Base-by-base conservation (phyloP, 2,888 invertebrate genomes). In the Eugnorisma glareosa region DNA sequence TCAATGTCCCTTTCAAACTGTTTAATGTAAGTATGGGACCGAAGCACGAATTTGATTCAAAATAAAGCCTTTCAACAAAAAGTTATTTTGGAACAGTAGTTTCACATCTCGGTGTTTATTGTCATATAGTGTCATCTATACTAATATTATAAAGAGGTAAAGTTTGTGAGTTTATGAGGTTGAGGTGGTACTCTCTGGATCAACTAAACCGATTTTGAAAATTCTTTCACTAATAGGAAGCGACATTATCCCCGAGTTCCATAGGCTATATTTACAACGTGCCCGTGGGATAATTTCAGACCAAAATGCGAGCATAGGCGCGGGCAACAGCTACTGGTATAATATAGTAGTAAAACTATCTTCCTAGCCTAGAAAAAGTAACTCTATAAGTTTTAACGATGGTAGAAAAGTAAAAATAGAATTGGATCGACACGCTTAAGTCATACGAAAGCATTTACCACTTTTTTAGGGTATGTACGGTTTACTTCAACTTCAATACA, bases 31-130 rank as follows among this genome's bases (percentile, higher is more conserved):
- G 11, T n/a, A n/a, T n/a, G 35, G 64, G 45, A 61, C 45, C 59
- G 21, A 43, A 71, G 61, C 24, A 24, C 35, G 31, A 40, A 64
- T 43, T 76, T 74, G 64, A 74, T 77, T 63, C 15, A 57, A 80
- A 40, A 63, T 72, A 66, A 71, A 59, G 24, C 28, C 24, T 28
- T 11, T n/a, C 28, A 57, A 71, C 40, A 7, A 13, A n/a, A 68
- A 28, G 6, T 24, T 24, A 18, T 45, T 18, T 18, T n/a, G 13
- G 2, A 43, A 15, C 35, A 76, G 73, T 37, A 75, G 69, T 75
- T n/a, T 43, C 40, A 64, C 24, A 15, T 13, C 21, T 40, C 40
- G n/a, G 13, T 2, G 11, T 61, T 35, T 21, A 21, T 21, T 61
- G 31, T 21, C 21, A 21, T 48, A 48, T 18, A 21, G 18, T 48